Evolutionary conservation across 92 coral and sea anemone genomes (phyloP), one percentile per base, ranked within the genome.

Genomic region (Porites cylindrica): DNA sequence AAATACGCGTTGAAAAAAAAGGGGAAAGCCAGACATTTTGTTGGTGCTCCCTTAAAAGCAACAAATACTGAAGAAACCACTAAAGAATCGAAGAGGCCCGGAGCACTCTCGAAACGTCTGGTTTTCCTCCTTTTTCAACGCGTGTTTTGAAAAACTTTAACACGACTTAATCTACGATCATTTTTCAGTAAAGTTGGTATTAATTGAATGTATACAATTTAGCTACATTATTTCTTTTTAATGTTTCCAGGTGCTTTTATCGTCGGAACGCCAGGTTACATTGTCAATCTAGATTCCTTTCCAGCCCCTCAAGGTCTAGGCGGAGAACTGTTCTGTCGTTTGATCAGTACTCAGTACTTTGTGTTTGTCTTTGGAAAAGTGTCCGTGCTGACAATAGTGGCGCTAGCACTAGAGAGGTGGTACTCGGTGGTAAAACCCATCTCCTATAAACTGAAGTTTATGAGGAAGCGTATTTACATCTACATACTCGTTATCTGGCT

Each of bases 361-460:
- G 93, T 92, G 29, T 95, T 87, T 79, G 86, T 89, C 50, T 77
- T 91, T 54, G 96, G 93, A 1, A 91, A 93, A 70, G 93, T 85
- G 10, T 93, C 98, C 20, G 91, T 91, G 0, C 86, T 85, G 53
- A 93, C 91, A 24, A 89, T 94, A 51, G 85, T 90, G 65, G 88
- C 91, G 78, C 69, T 95, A 79, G 94, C 98, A 7, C 50, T 95
- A 2, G 98, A 95, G 66, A 90, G 98, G 10, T 95, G 98, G 98
- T 91, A 86, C 59, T 87, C 96, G 3, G 88, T 91, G 3, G 80
- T 88, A 12, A 93, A 63, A 62, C 98, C 98, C 5, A 47, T 91
- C 56, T 20, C 72, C 1, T 92, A 93, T 72, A 88, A 84, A 61
- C 32, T 69, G 52, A 84, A 75, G 23, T 85, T 82, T 29, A 61